These are phyloP conservation scores for Lethocerus indicus DNA, from an alignment of 1,140 invertebrate genomes.

Conservation along the genomic window DNA sequence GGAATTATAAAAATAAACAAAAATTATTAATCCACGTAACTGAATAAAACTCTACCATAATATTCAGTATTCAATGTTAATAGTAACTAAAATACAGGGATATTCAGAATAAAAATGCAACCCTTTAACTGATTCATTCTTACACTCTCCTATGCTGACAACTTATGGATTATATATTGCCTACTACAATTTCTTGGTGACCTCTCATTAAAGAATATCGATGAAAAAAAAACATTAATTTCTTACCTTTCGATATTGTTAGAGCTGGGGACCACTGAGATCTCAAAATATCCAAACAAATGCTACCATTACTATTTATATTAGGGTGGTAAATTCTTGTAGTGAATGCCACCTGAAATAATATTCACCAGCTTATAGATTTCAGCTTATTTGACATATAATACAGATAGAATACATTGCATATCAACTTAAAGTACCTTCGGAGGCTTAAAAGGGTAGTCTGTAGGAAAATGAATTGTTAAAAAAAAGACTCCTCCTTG, in stretches of 20 bases:
- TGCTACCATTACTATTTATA: constrained; percentile 99
- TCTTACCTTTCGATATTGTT: constrained; percentile 96
- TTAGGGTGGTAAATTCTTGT: constrained; percentile 99
- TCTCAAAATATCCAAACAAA: constrained; percentile 97
- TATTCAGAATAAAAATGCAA: too few relatives aligned
- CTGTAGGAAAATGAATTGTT: constrained; percentile 98
- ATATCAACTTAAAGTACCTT: constrained; percentile 40
- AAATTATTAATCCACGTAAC: too few relatives aligned
- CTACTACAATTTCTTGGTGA: too few relatives aligned
- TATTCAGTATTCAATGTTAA: too few relatives aligned
- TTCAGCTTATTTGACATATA: constrained; percentile 5
- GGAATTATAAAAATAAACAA: too few relatives aligned
- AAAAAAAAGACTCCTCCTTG: constrained; percentile 99
- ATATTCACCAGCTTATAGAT: constrained; percentile 10
- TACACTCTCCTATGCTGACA: too few relatives aligned
- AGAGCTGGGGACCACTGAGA: constrained; percentile 98
- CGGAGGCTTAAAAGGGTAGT: constrained; percentile 99
- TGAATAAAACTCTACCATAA: too few relatives aligned
- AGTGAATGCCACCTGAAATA: constrained; percentile 79
- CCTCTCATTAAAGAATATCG: too few relatives aligned
- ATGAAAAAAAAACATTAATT: too few relatives aligned
- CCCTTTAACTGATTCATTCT: too few relatives aligned
- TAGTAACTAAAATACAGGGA: too few relatives aligned
- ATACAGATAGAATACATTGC: constrained; percentile 8
- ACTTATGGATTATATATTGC: too few relatives aligned